These are phyloP conservation scores for Anarrhichthys ocellatus DNA, from an alignment of 2,113 vertebrate species.

Conservation along the genomic window DNA sequence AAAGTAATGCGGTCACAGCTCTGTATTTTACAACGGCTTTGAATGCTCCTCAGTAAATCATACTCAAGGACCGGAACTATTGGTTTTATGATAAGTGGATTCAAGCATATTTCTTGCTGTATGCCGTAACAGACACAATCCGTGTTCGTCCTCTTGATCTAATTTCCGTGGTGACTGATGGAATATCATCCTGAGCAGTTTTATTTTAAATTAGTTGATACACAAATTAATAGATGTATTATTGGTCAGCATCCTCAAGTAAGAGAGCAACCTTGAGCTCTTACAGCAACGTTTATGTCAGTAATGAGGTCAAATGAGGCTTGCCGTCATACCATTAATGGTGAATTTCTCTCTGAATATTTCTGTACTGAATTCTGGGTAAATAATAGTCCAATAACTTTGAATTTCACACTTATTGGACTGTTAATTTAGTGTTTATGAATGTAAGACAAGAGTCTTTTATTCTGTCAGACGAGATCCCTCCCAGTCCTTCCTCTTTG, in stretches of 20 bases:
- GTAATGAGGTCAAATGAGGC: constrained; percentile 8
- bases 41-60: neutral
- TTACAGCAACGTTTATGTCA: neutral
- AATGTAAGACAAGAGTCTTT: neutral
- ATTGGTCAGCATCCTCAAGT: neutral
- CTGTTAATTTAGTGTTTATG: neutral
- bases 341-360: neutral
- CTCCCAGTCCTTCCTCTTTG: neutral
- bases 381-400: too few relatives aligned
- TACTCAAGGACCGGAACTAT: neutral
- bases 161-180: neutral
- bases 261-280: neutral
- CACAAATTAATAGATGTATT: neutral
- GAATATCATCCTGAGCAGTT: neutral
- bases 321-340: neutral
- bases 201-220: neutral
- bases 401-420: neutral
- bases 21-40: neutral
- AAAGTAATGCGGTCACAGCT: neutral
- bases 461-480: neutral
- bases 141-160: neutral
- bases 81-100: neutral
- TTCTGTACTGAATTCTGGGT: neutral
- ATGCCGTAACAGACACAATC: neutral
- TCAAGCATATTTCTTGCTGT: neutral